phyloP scores from a whole-genome alignment of 2,113 vertebrate genomes.

The Cavia aperea region DNA sequence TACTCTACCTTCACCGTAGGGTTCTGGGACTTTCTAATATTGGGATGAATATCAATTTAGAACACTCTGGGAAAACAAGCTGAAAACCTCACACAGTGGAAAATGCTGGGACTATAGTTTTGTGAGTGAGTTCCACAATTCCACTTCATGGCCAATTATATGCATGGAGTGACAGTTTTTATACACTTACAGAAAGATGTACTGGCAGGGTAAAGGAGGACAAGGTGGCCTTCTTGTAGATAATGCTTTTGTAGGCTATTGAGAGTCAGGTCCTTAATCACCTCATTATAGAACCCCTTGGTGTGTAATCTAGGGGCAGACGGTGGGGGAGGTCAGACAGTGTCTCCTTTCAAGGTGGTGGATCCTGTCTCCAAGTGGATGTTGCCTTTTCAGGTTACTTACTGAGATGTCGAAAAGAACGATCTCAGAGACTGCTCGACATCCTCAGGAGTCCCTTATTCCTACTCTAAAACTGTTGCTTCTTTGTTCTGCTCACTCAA shows the following conservation, averaged over 20 bases:
- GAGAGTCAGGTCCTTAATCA: neutral
- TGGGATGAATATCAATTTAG: neutral
- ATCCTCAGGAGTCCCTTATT: neutral
- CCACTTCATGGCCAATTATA: neutral
- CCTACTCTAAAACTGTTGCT: neutral
- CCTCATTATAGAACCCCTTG: neutral
- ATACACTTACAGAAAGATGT: neutral
- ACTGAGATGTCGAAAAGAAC: constrained; percentile 11
- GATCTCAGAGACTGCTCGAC: neutral
- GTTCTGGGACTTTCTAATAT: neutral
- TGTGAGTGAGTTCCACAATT: neutral
- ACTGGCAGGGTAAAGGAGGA: neutral
- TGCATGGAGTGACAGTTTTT: neutral
- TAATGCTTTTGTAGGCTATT: neutral
- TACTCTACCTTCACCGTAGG: neutral
- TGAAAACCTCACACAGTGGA: neutral
- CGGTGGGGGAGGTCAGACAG: neutral
- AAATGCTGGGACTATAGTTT: constrained; percentile 7
- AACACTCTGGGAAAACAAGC: neutral
- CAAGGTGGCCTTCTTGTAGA: neutral
- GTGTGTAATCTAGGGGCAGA: neutral
- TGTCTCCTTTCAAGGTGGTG: neutral
- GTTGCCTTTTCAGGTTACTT: neutral
- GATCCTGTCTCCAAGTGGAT: neutral
- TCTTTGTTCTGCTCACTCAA: neutral